Conservation (phyloP, 2,113 vertebrate genomes). For the Lagopus muta region DNA sequence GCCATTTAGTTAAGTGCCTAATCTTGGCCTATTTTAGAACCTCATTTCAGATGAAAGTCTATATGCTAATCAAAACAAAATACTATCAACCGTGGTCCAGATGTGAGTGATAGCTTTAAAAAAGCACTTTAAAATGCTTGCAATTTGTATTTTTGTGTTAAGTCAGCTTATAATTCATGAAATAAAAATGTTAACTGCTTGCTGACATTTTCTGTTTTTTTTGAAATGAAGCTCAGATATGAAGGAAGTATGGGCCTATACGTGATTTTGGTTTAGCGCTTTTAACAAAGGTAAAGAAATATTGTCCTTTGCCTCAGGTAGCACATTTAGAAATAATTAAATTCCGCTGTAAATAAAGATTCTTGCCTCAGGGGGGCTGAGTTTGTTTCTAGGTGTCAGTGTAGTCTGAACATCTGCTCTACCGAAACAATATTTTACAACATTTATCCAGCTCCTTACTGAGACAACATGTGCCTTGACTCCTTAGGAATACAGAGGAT, state of each 20-base stretch:
- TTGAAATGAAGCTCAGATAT: background rate
- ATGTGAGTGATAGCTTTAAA: background rate
- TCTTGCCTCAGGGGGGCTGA: background rate
- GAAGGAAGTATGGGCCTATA: background rate
- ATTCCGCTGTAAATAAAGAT: conserved; percentile 15
- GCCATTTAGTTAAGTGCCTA: background rate
- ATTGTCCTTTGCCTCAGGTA: conserved; percentile 1
- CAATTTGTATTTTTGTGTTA: background rate
- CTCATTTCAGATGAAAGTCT: background rate
- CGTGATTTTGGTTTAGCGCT: background rate
- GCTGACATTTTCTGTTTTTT: background rate
- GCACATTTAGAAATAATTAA: conserved; percentile 7
- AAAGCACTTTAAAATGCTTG: background rate
- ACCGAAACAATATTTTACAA: conserved; percentile 49
- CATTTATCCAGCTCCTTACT: conserved; percentile 49
- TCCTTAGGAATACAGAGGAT: background rate
- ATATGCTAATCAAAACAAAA: background rate
- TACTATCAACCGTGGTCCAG: background rate
- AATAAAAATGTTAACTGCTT: background rate
- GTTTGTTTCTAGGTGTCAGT: conserved; percentile 45
- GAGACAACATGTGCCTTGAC: background rate
- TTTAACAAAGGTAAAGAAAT: background rate
- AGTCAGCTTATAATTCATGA: background rate
- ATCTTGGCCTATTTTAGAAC: background rate
- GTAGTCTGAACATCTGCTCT: conserved; percentile 56